Percentiles rank a stretch among this genome's conserved stretches.
Evolutionary conservation across 2,797 vertebrate genomes (phyloP).

Genomic region (Bovichtus variegatus): DNA sequence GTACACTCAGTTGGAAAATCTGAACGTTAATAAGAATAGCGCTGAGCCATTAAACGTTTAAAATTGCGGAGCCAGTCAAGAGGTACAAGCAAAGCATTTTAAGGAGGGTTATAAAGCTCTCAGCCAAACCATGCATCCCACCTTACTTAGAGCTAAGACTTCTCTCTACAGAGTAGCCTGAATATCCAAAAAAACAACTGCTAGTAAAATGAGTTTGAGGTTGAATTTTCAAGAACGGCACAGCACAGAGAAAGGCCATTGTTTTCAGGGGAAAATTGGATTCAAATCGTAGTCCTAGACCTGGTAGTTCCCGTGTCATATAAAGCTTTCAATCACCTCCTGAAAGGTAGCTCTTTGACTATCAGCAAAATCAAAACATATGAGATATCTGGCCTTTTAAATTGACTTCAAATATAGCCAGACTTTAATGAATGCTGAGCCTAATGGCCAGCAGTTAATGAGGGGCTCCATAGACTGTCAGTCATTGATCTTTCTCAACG

Average conservation of each 20-base stretch:
- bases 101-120: slow-evolving; percentile 59
- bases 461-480: not conserved
- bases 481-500: slow-evolving; percentile 4
- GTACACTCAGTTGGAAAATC: slow-evolving; percentile 55
- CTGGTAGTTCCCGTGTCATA: not conserved
- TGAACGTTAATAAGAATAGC: slow-evolving; percentile 65
- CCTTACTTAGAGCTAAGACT: slow-evolving; percentile 32
- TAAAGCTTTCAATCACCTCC: not conserved
- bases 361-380: slow-evolving; percentile 6
- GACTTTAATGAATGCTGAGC: slow-evolving; percentile 9
- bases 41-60: slow-evolving; percentile 62
- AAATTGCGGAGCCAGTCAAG: slow-evolving; percentile 53
- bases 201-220: slow-evolving; percentile 11
- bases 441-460: slow-evolving; percentile 14
- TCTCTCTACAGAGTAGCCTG: slow-evolving; percentile 5
- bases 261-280: slow-evolving; percentile 7
- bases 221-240: not conserved
- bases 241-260: not conserved
- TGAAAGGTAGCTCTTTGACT: not conserved
- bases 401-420: slow-evolving; percentile 5
- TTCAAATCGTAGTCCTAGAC: not conserved
- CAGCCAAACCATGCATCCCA: slow-evolving; percentile 56
- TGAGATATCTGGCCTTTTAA: slow-evolving; percentile 1
- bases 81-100: slow-evolving; percentile 61
- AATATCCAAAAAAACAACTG: slow-evolving; percentile 2